These are phyloP conservation scores for Sebastes umbrosus DNA, from an alignment of 2,797 vertebrate genomes.

Conservation along the genomic window DNA sequence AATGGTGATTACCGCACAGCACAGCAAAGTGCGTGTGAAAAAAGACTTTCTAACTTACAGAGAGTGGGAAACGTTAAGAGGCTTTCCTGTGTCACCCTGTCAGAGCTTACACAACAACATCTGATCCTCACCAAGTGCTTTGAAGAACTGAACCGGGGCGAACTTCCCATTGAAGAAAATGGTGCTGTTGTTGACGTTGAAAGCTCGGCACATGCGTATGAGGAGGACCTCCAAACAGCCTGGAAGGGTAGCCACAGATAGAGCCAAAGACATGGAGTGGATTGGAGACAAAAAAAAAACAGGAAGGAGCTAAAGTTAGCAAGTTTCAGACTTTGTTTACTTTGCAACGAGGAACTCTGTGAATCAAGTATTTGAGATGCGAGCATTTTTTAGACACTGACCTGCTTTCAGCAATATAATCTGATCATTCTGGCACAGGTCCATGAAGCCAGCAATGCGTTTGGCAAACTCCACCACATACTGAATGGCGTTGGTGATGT, in stretches of 20 bases:
- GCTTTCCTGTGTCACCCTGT: neutral
- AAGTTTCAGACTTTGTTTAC: conserved; percentile 35
- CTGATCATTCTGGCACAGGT: conserved; percentile 95
- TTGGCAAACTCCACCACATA: conserved; percentile 96
- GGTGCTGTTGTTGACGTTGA: conserved; percentile 89
- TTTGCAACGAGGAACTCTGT: neutral
- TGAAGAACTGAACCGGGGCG: conserved; percentile 88
- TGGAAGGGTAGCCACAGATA: conserved; percentile 68
- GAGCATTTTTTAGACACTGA: conserved; percentile 72
- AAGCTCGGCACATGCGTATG: conserved; percentile 90
- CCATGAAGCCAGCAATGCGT: conserved; percentile 92
- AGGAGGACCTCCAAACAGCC: conserved; percentile 93
- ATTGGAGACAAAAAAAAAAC: conserved; percentile 68
- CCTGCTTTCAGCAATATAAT: conserved; percentile 95
- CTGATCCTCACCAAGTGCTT: conserved; percentile 87
- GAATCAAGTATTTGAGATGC: neutral
- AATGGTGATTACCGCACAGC: neutral
- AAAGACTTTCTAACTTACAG: neutral
- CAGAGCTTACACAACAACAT: neutral
- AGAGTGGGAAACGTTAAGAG: neutral
- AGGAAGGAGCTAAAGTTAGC: conserved; percentile 57
- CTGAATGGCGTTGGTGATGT: conserved; percentile 93
- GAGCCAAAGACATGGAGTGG: conserved; percentile 66
- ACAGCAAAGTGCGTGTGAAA: neutral
- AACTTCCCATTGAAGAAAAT: conserved; percentile 93